A percentile compares a stretch with the other conserved stretches of the same genome.
Evolutionary conservation across 2,113 vertebrate genomes (phyloP).

Genomic region (Kryptolebias marmoratus): DNA sequence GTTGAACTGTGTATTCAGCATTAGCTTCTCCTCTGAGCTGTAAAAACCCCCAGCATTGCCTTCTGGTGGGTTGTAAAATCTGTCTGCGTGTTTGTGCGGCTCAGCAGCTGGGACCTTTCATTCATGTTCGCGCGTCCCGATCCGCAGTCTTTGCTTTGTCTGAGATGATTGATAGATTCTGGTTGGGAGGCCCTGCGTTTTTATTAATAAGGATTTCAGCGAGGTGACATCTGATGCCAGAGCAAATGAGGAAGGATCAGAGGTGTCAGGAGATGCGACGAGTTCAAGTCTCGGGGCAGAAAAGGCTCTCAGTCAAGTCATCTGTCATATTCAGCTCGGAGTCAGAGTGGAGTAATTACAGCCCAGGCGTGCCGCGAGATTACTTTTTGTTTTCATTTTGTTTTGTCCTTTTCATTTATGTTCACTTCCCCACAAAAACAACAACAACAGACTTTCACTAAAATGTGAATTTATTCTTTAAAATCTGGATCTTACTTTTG

Average conservation of each 20-base stretch:
- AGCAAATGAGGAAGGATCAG: conserved; percentile 55
- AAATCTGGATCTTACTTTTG: background rate
- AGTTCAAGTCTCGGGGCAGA: conserved; percentile 57
- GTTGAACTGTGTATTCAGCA: conserved; percentile 3
- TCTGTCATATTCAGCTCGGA: conserved; percentile 66
- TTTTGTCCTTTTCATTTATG: conserved; percentile 16
- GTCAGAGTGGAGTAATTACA: conserved; percentile 51
- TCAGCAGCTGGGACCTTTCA: conserved; percentile 40
- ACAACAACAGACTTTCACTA: background rate
- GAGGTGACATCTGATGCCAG: conserved; percentile 66
- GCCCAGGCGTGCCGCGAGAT: conserved; percentile 9
- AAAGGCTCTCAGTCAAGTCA: conserved; percentile 24
- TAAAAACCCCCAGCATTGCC: conserved; percentile 28
- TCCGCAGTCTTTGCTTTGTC: conserved; percentile 36
- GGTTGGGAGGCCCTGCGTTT: conserved; percentile 23
- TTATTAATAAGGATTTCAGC: conserved; percentile 64
- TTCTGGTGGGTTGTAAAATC: conserved; percentile 33
- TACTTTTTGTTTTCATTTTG: conserved; percentile 12
- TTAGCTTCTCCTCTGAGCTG: conserved; percentile 7
- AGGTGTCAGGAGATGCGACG: conserved; percentile 35
- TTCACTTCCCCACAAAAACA: background rate
- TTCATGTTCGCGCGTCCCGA: conserved; percentile 29
- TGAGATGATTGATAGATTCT: conserved; percentile 60
- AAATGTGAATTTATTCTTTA: conserved; percentile 7
- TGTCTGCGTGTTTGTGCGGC: conserved; percentile 22